Conservation (phyloP, 2,797 vertebrate genomes). For the Otus scops region DNA sequence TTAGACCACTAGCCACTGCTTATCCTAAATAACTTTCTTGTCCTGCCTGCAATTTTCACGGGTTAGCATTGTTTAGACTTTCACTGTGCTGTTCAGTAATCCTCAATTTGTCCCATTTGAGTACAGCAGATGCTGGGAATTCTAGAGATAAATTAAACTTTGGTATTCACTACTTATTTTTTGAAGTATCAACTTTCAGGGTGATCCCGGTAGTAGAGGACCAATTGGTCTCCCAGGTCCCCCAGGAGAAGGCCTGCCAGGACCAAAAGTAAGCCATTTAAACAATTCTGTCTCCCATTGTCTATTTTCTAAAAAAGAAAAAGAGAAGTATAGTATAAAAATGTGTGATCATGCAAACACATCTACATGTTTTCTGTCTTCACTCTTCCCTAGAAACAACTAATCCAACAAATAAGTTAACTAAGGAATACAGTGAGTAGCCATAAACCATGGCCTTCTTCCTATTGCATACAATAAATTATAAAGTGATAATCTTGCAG, state of each 20-base stretch:
- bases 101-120: background rate
- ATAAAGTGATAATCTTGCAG: background rate
- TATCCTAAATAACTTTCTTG: background rate
- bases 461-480: background rate
- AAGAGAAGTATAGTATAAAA: background rate
- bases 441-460: background rate
- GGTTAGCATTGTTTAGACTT: background rate
- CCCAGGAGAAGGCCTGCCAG: slow-evolving; percentile 86
- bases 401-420: background rate
- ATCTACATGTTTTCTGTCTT: background rate
- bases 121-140: background rate
- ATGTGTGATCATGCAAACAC: background rate
- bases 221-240: slow-evolving; percentile 82
- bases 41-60: background rate
- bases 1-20: background rate
- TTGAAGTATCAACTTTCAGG: slow-evolving; percentile 74
- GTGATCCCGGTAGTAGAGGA: slow-evolving; percentile 87
- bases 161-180: slow-evolving; percentile 6
- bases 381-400: background rate
- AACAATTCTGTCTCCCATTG: background rate
- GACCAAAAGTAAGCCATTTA: slow-evolving; percentile 81
- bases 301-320: background rate
- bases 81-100: background rate
- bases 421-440: background rate
- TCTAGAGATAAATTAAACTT: background rate